Conservation (phyloP, 2,113 vertebrate species). For the Antigone vipio region DNA sequence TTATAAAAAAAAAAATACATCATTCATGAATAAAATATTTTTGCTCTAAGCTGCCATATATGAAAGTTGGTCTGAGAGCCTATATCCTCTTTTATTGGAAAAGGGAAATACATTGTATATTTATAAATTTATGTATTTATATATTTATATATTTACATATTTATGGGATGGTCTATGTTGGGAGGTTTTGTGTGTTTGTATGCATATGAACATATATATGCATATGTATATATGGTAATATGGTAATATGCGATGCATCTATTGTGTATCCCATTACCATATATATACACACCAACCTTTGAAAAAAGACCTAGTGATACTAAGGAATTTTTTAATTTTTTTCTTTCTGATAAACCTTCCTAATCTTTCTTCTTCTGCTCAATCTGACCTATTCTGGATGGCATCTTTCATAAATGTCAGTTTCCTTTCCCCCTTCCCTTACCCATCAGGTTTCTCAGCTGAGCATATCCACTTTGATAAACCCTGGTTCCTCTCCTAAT, state of each 20-base stretch:
- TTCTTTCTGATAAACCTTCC: background rate
- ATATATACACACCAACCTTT: background rate
- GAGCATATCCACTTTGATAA: background rate
- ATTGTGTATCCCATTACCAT: conserved; percentile 3
- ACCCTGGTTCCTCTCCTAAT: background rate
- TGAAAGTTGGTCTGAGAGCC: conserved; percentile 65
- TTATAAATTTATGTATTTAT: background rate
- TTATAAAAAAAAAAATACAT: conserved; percentile 63
- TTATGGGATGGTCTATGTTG: background rate
- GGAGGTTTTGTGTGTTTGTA: background rate
- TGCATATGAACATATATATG: background rate
- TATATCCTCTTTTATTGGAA: conserved; percentile 57
- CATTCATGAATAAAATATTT: conserved; percentile 77
- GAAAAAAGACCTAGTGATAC: background rate
- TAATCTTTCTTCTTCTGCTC: background rate
- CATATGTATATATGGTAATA: conserved; percentile 48
- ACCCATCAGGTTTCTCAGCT: background rate
- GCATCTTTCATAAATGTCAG: background rate
- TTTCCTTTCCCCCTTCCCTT: background rate
- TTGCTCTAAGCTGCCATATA: conserved; percentile 67
- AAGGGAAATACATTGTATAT: conserved; percentile 29
- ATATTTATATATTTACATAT: background rate
- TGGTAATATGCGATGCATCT: background rate
- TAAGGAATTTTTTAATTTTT: background rate
- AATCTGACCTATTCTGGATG: background rate